A percentile compares a stretch with the other conserved stretches of the same genome.
phyloP scores from a whole-genome alignment of 2,113 vertebrate genomes.

The Penelope pileata region DNA sequence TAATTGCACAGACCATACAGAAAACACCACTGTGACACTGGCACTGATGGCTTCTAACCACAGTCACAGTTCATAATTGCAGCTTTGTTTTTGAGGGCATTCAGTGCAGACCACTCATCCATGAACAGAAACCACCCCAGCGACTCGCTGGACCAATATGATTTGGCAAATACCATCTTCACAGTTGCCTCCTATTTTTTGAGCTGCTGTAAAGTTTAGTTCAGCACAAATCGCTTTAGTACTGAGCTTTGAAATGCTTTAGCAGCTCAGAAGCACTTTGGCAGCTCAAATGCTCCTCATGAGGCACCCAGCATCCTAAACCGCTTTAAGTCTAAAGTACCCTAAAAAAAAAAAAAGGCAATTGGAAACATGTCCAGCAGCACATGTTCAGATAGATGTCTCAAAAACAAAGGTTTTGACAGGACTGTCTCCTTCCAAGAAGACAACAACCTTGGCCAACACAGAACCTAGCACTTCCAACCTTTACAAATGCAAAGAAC shows the following conservation, averaged over 20 bases:
- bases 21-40: background rate
- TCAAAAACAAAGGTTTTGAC: background rate
- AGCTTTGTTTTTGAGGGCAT: background rate
- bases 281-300: slow-evolving; percentile 64
- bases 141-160: background rate
- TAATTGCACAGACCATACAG: background rate
- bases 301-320: slow-evolving; percentile 58
- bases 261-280: slow-evolving; percentile 71
- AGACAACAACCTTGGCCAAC: background rate
- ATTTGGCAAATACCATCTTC: background rate
- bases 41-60: background rate
- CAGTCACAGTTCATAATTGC: background rate
- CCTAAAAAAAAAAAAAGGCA: background rate
- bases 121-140: background rate
- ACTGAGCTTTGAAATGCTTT: slow-evolving; percentile 70
- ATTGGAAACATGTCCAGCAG: background rate
- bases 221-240: slow-evolving; percentile 64
- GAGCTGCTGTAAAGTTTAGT: slow-evolving; percentile 60
- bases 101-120: background rate
- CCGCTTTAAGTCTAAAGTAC: slow-evolving; percentile 55
- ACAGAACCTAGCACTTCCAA: background rate
- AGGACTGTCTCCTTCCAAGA: background rate
- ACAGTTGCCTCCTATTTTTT: slow-evolving; percentile 43
- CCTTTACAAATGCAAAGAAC: background rate
- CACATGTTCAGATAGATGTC: background rate